Percentiles rank a stretch among this genome's conserved stretches.
These are phyloP conservation scores for Paguma larvata DNA, from an alignment of 2,797 vertebrate species.

Conservation along the genomic window DNA sequence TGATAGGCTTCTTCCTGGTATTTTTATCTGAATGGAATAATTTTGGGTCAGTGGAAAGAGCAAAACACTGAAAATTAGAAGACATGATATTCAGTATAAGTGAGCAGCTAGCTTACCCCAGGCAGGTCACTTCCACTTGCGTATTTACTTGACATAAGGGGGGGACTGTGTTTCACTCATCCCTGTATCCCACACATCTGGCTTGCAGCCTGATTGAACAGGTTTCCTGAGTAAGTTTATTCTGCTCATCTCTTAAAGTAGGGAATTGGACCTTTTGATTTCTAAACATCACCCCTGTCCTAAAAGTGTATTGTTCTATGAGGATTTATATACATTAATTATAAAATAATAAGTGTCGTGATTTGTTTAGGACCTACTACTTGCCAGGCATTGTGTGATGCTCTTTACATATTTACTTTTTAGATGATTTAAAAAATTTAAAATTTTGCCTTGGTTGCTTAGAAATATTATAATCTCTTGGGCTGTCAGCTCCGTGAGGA, in stretches of 20 bases:
- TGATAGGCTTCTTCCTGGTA: conserved; percentile 13
- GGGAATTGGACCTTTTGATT: conserved; percentile 34
- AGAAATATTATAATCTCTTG: conserved; percentile 1
- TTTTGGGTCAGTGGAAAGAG: conserved; percentile 54
- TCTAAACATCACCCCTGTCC: conserved; percentile 3
- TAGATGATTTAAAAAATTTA: neutral
- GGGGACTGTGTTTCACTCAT: conserved; percentile 29
- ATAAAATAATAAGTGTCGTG: neutral
- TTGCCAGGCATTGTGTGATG: neutral
- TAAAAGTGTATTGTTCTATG: neutral
- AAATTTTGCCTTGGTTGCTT: neutral
- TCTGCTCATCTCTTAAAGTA: conserved; percentile 51
- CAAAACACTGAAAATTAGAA: conserved; percentile 49
- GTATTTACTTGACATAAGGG: conserved; percentile 18
- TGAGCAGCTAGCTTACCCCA: neutral
- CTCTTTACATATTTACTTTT: conserved; percentile 43
- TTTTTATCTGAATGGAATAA: conserved; percentile 53
- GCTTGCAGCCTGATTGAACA: neutral
- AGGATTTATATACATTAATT: conserved; percentile 26
- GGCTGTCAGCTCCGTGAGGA: neutral
- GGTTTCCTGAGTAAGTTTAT: conserved; percentile 35
- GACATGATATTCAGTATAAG: neutral
- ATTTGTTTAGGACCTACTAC: conserved; percentile 14
- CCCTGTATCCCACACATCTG: neutral
- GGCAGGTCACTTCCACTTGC: neutral